A percentile compares a stretch with the other conserved stretches of the same genome.
Evolutionary conservation across 1,140 invertebrate genomes (phyloP).

Genomic region (Drosophila insularis): DNA sequence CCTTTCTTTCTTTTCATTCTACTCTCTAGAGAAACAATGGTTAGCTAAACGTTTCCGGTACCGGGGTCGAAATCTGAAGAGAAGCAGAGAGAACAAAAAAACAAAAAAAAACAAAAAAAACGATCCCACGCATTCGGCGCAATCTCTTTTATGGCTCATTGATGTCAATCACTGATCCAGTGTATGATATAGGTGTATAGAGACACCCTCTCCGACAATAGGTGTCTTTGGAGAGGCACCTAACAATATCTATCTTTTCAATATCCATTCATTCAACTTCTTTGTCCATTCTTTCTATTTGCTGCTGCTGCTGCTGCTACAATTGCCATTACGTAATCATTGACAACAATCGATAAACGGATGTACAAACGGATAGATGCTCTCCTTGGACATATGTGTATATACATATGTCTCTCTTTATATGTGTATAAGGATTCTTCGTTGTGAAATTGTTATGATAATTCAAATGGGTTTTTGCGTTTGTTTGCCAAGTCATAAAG

Average conservation of each 20-base stretch:
- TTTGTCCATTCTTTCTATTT: slow-evolving; percentile 16
- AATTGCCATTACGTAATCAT: slow-evolving; percentile 78
- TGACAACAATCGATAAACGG: slow-evolving; percentile 61
- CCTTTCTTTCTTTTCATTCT: slow-evolving; percentile 15
- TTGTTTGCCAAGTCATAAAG: slow-evolving; percentile 71
- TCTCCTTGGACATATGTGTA: slow-evolving; percentile 41
- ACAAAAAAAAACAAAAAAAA: slow-evolving; percentile 7
- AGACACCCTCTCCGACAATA: slow-evolving; percentile 27
- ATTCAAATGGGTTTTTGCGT: slow-evolving; percentile 62
- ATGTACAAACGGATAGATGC: slow-evolving; percentile 29
- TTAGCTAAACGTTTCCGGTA: slow-evolving; percentile 69
- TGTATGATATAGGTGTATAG: not conserved
- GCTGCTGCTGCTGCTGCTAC: slow-evolving; percentile 41
- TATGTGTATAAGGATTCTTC: slow-evolving; percentile 63
- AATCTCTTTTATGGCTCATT: slow-evolving; percentile 32
- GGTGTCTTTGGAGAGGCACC: slow-evolving; percentile 38
- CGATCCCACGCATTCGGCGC: slow-evolving; percentile 62
- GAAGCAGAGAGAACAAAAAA: not conserved
- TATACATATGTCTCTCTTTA: slow-evolving; percentile 43
- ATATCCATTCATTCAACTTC: slow-evolving; percentile 19
- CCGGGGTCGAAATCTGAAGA: not conserved
- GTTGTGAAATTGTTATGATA: slow-evolving; percentile 70
- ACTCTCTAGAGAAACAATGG: slow-evolving; percentile 27
- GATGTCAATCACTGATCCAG: slow-evolving; percentile 51
- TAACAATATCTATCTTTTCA: slow-evolving; percentile 33